Evolutionary conservation across 2,113 vertebrate genomes (phyloP).

Genomic region (Ammodytes marinus): DNA sequence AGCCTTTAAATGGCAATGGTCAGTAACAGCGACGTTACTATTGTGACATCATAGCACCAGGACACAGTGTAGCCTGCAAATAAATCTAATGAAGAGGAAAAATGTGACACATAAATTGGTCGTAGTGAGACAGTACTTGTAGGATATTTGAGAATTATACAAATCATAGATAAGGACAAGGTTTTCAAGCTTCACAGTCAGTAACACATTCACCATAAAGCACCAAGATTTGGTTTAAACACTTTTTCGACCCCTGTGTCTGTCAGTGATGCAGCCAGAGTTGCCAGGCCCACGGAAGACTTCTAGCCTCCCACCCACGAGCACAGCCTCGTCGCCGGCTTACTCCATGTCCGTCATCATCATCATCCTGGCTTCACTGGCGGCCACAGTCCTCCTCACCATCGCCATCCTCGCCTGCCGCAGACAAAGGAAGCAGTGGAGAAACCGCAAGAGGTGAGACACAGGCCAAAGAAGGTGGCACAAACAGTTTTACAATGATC

Average conservation of each 20-base stretch:
- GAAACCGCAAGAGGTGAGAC: slow-evolving; percentile 89
- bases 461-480: neutral
- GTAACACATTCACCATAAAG: neutral
- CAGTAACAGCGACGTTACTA: no score
- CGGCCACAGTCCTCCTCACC: slow-evolving; percentile 83
- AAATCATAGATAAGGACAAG: no score
- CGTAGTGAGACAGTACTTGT: no score
- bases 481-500: no score
- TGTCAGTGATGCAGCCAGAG: slow-evolving; percentile 78
- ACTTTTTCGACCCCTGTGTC: slow-evolving; percentile 31
- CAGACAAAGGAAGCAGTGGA: slow-evolving; percentile 89
- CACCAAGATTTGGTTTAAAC: neutral
- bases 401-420: slow-evolving; percentile 87
- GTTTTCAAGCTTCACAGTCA: neutral
- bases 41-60: no score
- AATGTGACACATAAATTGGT: no score
- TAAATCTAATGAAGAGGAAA: no score
- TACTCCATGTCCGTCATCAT: slow-evolving; percentile 95
- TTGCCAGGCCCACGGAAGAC: slow-evolving; percentile 80
- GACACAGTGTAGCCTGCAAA: no score
- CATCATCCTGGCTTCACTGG: slow-evolving; percentile 89
- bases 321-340: slow-evolving; percentile 84
- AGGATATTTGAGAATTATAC: no score
- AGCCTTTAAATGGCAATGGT: no score
- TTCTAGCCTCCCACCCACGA: slow-evolving; percentile 70